These are phyloP conservation scores for Lasioglossum baleicum DNA, from an alignment of 1,140 invertebrate species.

Conservation along the genomic window DNA sequence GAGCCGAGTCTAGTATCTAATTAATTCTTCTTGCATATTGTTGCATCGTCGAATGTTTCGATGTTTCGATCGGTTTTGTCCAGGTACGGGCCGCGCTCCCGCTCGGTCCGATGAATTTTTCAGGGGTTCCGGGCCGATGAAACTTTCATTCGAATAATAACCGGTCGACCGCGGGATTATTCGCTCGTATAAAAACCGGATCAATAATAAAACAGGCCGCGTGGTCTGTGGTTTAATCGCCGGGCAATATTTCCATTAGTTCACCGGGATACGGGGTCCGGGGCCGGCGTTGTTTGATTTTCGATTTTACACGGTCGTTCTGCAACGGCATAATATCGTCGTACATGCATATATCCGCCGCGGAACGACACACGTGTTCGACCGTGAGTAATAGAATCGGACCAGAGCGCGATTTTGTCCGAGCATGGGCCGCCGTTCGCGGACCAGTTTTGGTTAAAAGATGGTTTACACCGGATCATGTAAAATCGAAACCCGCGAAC, in stretches of 20 bases:
- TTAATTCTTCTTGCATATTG: conserved; percentile 46
- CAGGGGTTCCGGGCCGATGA: neutral
- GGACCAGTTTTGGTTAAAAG: neutral
- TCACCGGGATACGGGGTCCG: neutral
- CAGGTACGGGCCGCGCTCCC: neutral
- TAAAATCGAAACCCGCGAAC: neutral
- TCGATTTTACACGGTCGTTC: neutral
- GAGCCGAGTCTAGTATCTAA: conserved; percentile 4
- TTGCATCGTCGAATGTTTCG: neutral
- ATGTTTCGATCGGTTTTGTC: neutral
- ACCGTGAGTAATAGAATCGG: neutral
- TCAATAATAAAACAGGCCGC: conserved; percentile 28
- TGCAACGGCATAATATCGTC: neutral
- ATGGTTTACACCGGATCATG: neutral
- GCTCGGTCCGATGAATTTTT: conserved; percentile 20
- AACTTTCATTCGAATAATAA: conserved; percentile 15
- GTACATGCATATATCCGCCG: neutral
- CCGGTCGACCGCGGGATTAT: neutral
- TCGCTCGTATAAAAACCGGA: conserved; percentile 3
- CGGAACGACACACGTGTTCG: neutral
- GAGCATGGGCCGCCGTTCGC: neutral
- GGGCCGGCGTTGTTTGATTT: neutral
- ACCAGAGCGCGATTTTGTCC: neutral
- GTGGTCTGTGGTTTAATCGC: conserved; percentile 7
- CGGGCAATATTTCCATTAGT: conserved; percentile 25